Conservation (phyloP, 2,113 vertebrate genomes). For the Sceloporus tristichus region DNA sequence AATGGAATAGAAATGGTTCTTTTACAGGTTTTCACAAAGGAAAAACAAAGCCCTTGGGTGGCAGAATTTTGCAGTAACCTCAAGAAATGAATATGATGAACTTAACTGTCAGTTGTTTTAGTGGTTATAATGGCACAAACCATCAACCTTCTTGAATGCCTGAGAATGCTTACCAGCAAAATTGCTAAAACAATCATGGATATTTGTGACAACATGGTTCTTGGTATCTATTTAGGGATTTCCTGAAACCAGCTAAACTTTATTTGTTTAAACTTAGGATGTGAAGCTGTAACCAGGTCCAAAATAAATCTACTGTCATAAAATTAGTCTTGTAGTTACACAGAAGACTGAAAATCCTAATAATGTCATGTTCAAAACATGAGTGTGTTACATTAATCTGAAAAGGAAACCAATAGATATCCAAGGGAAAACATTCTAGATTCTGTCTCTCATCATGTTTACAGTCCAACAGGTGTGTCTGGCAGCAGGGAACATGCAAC, state of each 20-base stretch:
- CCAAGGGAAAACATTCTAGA: background rate
- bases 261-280: background rate
- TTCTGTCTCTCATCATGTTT: background rate
- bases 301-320: background rate
- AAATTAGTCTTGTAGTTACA: background rate
- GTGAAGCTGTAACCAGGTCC: background rate
- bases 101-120: background rate
- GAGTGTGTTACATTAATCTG: background rate
- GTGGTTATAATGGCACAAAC: background rate
- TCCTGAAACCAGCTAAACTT: background rate
- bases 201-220: background rate
- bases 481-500: background rate
- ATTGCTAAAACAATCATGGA: background rate
- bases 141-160: background rate
- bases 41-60: background rate
- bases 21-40: background rate
- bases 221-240: background rate
- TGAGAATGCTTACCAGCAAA: background rate
- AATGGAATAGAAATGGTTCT: background rate
- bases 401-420: constrained; percentile 4
- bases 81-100: background rate
- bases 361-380: background rate
- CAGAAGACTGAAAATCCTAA: background rate
- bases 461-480: background rate
- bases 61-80: background rate